Evolutionary conservation across 1,140 invertebrate genomes (phyloP).

Genomic region (Bombus confusus): DNA sequence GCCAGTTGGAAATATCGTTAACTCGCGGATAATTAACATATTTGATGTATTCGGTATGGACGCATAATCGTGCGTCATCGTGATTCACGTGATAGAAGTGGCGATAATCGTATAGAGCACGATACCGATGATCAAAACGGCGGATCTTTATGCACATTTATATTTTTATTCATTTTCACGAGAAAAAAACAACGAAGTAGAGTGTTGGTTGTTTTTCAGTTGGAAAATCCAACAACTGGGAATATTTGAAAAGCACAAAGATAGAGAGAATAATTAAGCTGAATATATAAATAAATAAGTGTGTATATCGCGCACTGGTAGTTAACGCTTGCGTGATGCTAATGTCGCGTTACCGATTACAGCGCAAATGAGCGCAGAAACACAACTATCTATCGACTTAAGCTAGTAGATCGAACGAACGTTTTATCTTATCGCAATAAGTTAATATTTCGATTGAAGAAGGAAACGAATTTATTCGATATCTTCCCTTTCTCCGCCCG

Average conservation of each 20-base stretch:
- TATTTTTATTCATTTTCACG: too few species aligned
- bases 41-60: background rate
- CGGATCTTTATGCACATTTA: too few species aligned
- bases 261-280: background rate
- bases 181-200: too few species aligned
- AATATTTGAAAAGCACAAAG: background rate
- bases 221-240: too few species aligned
- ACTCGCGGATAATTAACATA: background rate
- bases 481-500: background rate
- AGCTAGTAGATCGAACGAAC: background rate
- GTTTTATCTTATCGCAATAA: constrained; percentile 24
- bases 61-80: background rate
- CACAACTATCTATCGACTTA: background rate
- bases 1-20: background rate
- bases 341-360: background rate
- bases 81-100: background rate
- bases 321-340: background rate
- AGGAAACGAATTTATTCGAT: constrained; percentile 6
- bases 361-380: background rate
- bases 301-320: background rate
- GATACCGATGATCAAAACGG: background rate
- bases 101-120: background rate
- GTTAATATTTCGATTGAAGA: constrained; percentile 20
- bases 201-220: too few species aligned
- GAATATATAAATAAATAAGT: background rate